phyloP scores from a whole-genome alignment of 2,797 vertebrate species.

The Melopsittacus undulatus region DNA sequence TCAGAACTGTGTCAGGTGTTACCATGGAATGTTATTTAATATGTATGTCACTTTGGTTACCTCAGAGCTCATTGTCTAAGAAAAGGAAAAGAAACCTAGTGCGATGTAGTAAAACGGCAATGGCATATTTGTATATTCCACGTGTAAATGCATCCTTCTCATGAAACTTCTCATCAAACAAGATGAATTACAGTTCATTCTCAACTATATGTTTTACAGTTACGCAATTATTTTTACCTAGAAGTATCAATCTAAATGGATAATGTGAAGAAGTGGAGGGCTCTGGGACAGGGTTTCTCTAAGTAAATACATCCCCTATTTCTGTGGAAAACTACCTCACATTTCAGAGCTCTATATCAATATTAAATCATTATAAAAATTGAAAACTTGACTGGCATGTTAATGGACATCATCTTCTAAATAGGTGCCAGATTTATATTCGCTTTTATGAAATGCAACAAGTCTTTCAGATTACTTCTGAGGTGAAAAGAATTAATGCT shows the following conservation, averaged over 20 bases:
- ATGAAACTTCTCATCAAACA: neutral
- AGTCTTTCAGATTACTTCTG: constrained; percentile 18
- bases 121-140: neutral
- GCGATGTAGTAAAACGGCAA: neutral
- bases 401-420: constrained; percentile 1
- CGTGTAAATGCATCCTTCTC: neutral
- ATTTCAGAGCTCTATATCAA: neutral
- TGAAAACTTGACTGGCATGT: neutral
- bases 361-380: neutral
- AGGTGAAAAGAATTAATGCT: constrained; percentile 28
- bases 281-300: neutral
- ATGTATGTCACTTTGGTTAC: neutral
- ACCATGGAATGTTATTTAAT: neutral
- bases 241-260: neutral
- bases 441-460: constrained; percentile 3
- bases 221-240: neutral
- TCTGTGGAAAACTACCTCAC: neutral
- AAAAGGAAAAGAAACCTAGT: neutral
- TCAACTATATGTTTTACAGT: neutral
- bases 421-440: constrained; percentile 4
- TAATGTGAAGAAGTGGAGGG: neutral
- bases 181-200: neutral
- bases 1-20: neutral
- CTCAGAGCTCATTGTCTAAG: neutral
- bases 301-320: neutral